A percentile compares a stretch with the other conserved stretches of the same genome.
phyloP scores from a whole-genome alignment of 2,113 vertebrate species.

The Cnemophilus loriae region DNA sequence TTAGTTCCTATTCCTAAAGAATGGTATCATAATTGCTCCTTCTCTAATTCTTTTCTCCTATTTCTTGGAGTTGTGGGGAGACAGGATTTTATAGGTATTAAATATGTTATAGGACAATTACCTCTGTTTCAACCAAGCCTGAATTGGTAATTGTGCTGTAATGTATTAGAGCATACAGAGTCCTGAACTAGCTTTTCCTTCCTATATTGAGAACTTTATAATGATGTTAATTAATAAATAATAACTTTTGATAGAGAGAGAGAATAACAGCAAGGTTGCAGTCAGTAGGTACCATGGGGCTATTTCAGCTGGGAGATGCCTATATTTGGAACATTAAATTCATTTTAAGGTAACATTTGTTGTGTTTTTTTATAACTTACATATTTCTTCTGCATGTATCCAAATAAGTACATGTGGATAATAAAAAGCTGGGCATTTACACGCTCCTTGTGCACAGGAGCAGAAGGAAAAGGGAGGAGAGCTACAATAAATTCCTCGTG shows the following conservation, averaged over 20 bases:
- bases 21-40: conserved; percentile 20
- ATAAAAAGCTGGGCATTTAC: background rate
- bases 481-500: background rate
- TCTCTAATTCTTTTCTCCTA: background rate
- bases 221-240: conserved; percentile 61
- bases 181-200: conserved; percentile 29
- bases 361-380: conserved; percentile 1
- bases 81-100: conserved; percentile 42
- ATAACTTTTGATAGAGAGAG: conserved; percentile 47
- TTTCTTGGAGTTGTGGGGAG: conserved; percentile 13
- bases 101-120: conserved; percentile 40
- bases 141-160: conserved; percentile 44
- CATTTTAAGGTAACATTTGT: background rate
- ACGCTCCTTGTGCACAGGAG: background rate
- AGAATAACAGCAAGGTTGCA: conserved; percentile 10
- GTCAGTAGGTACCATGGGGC: background rate
- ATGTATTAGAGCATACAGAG: conserved; percentile 24
- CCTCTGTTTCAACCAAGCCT: conserved; percentile 35
- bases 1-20: background rate
- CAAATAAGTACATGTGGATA: background rate
- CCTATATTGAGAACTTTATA: conserved; percentile 42
- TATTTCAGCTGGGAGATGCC: conserved; percentile 32
- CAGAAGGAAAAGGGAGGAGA: background rate
- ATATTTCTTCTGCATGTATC: background rate
- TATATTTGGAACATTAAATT: conserved; percentile 28